phyloP scores from a whole-genome alignment of 2,113 vertebrate genomes.

The Nothocercus julius region DNA sequence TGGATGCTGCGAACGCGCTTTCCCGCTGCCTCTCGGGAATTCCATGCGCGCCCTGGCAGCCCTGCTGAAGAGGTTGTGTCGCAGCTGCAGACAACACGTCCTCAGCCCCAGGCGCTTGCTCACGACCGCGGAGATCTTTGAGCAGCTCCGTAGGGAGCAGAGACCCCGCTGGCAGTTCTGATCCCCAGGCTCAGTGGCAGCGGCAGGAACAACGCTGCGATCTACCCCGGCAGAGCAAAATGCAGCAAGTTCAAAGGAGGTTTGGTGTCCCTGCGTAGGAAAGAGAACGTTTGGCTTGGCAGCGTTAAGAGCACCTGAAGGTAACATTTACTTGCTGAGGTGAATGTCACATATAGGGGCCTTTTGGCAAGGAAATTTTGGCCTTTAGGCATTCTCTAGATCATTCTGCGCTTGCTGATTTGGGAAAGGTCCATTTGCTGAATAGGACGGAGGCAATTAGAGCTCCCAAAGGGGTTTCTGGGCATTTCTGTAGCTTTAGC shows the following conservation, averaged over 20 bases:
- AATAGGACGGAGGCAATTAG: neutral
- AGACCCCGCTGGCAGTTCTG: slow-evolving; percentile 24
- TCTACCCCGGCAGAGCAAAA: neutral
- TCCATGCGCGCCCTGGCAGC: neutral
- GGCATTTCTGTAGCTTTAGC: slow-evolving; percentile 5
- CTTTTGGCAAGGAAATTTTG: neutral
- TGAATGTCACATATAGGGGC: neutral
- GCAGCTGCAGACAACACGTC: neutral
- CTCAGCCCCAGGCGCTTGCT: neutral
- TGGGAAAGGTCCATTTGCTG: neutral
- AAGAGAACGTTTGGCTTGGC: neutral
- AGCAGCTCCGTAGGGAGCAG: slow-evolving; percentile 31
- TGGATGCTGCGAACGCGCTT: neutral
- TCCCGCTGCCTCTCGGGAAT: neutral
- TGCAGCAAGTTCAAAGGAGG: neutral
- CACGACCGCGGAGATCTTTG: slow-evolving; percentile 9
- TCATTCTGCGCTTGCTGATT: neutral
- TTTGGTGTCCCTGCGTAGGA: neutral
- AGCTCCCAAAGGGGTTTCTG: slow-evolving; percentile 17
- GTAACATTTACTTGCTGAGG: neutral
- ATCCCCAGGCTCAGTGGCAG: neutral
- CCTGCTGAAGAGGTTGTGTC: slow-evolving; percentile 24
- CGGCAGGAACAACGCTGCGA: neutral
- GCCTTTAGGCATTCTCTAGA: fast-evolving
- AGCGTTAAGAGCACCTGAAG: neutral